Evolutionary conservation across 2,888 invertebrate species (phyloP).

Genomic region (Mactromeris polynyma): DNA sequence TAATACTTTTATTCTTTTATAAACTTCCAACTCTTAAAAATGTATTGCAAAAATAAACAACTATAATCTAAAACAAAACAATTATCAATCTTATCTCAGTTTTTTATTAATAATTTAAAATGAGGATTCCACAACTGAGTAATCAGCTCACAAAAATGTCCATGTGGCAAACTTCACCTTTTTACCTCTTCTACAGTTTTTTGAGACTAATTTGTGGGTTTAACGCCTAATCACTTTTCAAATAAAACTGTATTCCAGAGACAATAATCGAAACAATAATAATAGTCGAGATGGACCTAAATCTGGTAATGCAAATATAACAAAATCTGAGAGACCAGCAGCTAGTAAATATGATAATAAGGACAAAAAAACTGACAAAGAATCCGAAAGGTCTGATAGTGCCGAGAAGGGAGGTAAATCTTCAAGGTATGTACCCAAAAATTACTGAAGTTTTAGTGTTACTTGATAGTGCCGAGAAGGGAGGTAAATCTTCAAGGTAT

Average conservation of each 20-base stretch:
- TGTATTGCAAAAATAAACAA: too few relatives aligned
- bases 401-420: constrained; percentile 30
- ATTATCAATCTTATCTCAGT: too few relatives aligned
- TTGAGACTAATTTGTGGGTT: background rate
- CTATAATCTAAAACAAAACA: too few relatives aligned
- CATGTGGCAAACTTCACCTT: too few relatives aligned
- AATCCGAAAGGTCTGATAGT: constrained; percentile 21
- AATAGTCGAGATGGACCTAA: constrained; percentile 44
- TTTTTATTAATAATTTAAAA: too few relatives aligned
- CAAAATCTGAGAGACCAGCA: constrained; percentile 44
- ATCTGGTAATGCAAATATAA: background rate
- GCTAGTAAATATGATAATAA: constrained; percentile 34
- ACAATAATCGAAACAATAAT: constrained; percentile 49
- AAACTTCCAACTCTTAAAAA: too few relatives aligned
- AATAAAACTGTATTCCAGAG: constrained; percentile 20
- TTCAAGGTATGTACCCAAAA: constrained; percentile 10
- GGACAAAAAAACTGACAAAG: constrained; percentile 36
- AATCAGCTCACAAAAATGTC: too few relatives aligned
- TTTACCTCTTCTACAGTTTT: too few relatives aligned
- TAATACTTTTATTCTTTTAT: too few relatives aligned
- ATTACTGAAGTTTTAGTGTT: too few relatives aligned
- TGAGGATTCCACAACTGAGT: too few relatives aligned
- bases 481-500: constrained; percentile 25
- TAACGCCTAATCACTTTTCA: background rate
- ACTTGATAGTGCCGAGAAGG: constrained; percentile 32